Evolutionary conservation across 2,888 invertebrate species (phyloP).

Genomic region (Liodrosophila aerea): DNA sequence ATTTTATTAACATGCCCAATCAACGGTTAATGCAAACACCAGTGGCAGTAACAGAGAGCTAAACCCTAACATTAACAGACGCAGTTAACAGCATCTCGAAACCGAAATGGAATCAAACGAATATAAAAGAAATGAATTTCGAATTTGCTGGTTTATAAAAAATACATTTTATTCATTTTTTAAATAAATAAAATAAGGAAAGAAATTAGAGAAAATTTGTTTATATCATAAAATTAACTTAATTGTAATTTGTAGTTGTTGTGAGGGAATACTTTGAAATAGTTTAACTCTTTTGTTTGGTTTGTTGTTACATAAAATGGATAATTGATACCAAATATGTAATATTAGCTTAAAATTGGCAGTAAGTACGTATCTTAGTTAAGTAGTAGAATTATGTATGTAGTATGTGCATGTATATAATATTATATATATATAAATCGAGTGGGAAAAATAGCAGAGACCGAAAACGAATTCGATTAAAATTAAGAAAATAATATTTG

Average conservation of each 20-base stretch:
- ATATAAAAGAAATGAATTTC: conserved; percentile 52
- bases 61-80: conserved; percentile 12
- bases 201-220: conserved; percentile 25
- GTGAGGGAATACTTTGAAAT: conserved; percentile 18
- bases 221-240: conserved; percentile 39
- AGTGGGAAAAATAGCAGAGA: conserved; percentile 5
- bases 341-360: conserved; percentile 17
- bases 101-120: conserved; percentile 3
- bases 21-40: conserved; percentile 9
- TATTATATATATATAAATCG: not conserved
- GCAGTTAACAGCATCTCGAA: too few relatives aligned
- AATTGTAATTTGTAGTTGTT: conserved; percentile 37
- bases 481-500: conserved; percentile 22
- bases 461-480: conserved; percentile 6
- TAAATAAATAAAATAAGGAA: conserved; percentile 68
- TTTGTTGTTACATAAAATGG: conserved; percentile 31
- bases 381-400: not conserved
- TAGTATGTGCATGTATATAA: not conserved
- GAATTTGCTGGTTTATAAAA: conserved; percentile 44
- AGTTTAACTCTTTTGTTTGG: too few relatives aligned
- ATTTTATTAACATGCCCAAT: not conserved
- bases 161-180: conserved; percentile 71
- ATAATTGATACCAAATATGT: conserved; percentile 13
- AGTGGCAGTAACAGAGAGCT: conserved; percentile 1
- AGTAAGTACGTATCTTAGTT: conserved; percentile 27